Percentiles rank a stretch among this genome's conserved stretches.
Evolutionary conservation across 2,888 invertebrate genomes (phyloP).

Genomic region (Gonocerus acuteangulatus): DNA sequence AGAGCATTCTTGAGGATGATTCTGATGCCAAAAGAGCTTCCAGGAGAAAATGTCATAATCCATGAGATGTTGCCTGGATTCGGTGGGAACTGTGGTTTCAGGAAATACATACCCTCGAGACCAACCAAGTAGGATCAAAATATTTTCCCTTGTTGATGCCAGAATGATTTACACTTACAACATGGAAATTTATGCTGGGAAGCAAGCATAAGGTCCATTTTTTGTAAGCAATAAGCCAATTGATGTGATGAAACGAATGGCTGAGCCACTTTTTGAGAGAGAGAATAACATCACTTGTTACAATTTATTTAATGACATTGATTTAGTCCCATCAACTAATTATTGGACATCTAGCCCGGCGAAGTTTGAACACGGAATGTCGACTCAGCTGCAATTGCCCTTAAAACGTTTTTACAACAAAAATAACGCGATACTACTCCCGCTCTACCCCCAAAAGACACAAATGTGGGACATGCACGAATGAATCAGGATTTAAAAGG

Average conservation of each 20-base stretch:
- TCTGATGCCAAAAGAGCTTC: no score
- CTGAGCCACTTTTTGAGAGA: conserved; percentile 29
- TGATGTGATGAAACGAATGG: conserved; percentile 29
- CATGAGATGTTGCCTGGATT: conserved; percentile 39
- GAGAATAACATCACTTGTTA: conserved; percentile 39
- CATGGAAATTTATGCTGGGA: conserved; percentile 31
- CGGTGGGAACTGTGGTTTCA: conserved; percentile 38
- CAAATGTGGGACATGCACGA: no score
- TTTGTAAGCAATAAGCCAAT: conserved; percentile 24
- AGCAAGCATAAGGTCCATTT: conserved; percentile 32
- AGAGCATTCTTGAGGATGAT: no score
- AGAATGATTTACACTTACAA: conserved; percentile 27
- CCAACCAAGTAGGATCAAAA: conserved; percentile 39
- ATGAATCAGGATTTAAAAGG: no score
- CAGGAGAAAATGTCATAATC: conserved; percentile 35
- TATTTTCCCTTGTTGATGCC: conserved; percentile 38
- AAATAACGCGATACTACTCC: no score
- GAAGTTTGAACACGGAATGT: no score
- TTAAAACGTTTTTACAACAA: no score
- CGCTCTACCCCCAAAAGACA: no score
- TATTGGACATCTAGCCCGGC: no score
- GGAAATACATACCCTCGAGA: conserved; percentile 39
- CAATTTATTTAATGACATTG: conserved; percentile 38
- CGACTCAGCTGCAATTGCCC: no score
- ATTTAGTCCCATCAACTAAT: no score